Evolutionary conservation across 2,888 invertebrate species (phyloP), one percentile per base, ranked within the genome.

Genomic region (Oscheius sp.): DNA sequence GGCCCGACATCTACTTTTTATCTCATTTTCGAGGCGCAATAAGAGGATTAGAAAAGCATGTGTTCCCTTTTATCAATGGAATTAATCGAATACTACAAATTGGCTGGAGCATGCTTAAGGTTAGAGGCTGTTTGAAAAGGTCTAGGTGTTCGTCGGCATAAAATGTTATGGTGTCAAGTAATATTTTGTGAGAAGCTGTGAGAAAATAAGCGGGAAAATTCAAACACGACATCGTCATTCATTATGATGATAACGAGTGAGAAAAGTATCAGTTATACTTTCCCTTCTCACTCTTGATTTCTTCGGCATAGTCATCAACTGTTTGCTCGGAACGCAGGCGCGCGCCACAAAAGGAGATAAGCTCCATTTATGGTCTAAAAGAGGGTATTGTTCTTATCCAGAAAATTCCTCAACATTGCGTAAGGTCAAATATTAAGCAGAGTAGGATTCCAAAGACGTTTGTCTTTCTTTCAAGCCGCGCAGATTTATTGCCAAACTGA

Each of bases 21-120:
- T 63, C 63, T 42, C 42, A 42, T 47, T 21, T 5, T 51, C n/a
- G 37, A 68, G 68, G 48, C 55, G 37, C 51, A 68, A 35, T 68
- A 68, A 68, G 68, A 33, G 55, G 68, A 68, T 68, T 68, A 68
- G 42, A 33, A 50, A 32, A 48, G 65, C 29, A 29, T 32, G 55
- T 21, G 13, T 21, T 32, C n/a, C 21, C 21, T 21, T 21, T 21
- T 21, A 21, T 21, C 21, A 21, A 21, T 58, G 29, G 58, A 32
- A 57, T 29, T 11, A 57, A 29, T 7, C 57, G 57, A 5, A 58
- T 11, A 58, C 58, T 5, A 50, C 9, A 13, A 50, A 50, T 50
- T 50, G 21, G 21, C 21, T 21, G 21, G 21, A 21, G 21, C 21
- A 21, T 21, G 21, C 21, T 21, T 21, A 21, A 21, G 21, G 21